Conservation (phyloP, 2,888 invertebrate species). For the Agrotis puta region DNA sequence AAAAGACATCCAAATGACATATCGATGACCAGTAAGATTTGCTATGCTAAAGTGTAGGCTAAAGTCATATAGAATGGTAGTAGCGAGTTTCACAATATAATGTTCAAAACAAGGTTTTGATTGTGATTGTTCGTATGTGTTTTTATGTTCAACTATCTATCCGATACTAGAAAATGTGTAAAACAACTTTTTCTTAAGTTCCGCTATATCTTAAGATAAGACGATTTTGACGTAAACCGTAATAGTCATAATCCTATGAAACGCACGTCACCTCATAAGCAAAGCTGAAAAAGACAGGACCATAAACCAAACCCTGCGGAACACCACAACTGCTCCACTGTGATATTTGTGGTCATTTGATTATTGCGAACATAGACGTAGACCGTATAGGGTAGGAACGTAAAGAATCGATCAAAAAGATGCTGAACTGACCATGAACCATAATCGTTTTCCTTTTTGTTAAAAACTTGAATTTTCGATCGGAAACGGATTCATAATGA, state of each 20-base stretch:
- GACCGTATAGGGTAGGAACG: not conserved
- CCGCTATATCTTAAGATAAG: conserved; percentile 10
- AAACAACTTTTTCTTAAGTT: no score
- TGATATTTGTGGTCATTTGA: not conserved
- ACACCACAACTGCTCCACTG: not conserved
- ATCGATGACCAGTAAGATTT: not conserved
- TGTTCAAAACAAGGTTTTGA: conserved; percentile 3
- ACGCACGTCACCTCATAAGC: not conserved
- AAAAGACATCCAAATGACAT: conserved; percentile 5
- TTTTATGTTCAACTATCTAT: conserved; percentile 17
- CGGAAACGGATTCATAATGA: conserved; percentile 22
- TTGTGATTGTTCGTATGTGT: not conserved
- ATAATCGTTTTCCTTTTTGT: not conserved
- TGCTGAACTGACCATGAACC: not conserved
- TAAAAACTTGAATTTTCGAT: not conserved
- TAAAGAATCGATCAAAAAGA: no score
- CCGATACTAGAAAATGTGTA: conserved; percentile 24
- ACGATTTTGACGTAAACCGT: not conserved
- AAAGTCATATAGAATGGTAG: no score
- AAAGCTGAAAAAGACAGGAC: not conserved
- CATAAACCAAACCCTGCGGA: conserved; percentile 3
- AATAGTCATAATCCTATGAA: not conserved
- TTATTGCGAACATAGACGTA: not conserved
- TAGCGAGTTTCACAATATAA: conserved; percentile 6
- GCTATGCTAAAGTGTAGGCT: not conserved